Evolutionary conservation across 2,888 invertebrate species (phyloP).

Genomic region (Phrixothrix hirtus): DNA sequence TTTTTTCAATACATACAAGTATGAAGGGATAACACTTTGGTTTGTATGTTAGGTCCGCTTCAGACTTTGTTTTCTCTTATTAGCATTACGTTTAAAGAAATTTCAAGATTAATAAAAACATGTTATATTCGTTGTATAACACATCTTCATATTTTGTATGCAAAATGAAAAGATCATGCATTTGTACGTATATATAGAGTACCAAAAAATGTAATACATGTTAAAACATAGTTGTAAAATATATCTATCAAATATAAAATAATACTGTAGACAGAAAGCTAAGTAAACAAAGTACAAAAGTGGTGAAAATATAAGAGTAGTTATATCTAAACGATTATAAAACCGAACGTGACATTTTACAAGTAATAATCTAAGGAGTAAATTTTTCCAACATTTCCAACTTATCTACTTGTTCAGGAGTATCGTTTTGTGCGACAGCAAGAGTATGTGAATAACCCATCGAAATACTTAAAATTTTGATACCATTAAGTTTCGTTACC

Average conservation of each 20-base stretch:
- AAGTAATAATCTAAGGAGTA: constrained; percentile 39
- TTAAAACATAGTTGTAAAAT: constrained; percentile 8
- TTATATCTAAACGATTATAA: background rate
- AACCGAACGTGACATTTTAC: too few species aligned
- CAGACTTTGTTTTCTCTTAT: too few species aligned
- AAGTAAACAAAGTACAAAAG: constrained; percentile 22
- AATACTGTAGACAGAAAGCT: constrained; percentile 23
- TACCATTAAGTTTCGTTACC: constrained; percentile 68
- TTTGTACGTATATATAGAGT: background rate
- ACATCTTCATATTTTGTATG: too few species aligned
- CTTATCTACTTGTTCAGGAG: constrained; percentile 66
- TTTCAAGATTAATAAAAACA: too few species aligned
- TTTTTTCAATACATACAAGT: too few species aligned
- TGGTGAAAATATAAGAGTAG: constrained; percentile 1
- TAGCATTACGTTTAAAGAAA: too few species aligned
- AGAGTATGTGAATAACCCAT: constrained; percentile 88
- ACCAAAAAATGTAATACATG: constrained; percentile 8
- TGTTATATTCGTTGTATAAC: too few species aligned
- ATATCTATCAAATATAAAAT: constrained; percentile 24
- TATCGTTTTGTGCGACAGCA: constrained; percentile 67
- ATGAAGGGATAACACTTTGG: too few species aligned
- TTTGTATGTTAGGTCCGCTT: too few species aligned
- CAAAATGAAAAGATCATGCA: background rate
- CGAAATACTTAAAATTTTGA: constrained; percentile 75
- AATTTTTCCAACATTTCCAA: constrained; percentile 64